These are phyloP conservation scores for Drosophila busckii DNA, from an alignment of 1,140 invertebrate species.

Conservation along the genomic window DNA sequence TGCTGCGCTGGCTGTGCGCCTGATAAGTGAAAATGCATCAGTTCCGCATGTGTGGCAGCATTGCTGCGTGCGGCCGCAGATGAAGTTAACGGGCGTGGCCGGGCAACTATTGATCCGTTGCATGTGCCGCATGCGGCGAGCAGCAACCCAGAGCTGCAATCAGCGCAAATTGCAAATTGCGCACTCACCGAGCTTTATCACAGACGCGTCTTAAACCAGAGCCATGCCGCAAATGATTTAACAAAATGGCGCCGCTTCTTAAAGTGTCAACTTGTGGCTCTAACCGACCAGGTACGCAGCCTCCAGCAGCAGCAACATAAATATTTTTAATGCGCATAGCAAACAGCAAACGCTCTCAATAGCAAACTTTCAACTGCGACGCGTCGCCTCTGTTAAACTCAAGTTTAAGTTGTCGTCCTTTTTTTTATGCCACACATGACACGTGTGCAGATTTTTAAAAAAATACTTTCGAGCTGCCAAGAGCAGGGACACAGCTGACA, in stretches of 20 bases:
- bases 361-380: too few species aligned
- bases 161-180: conserved; percentile 18
- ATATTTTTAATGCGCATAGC: conserved; percentile 1
- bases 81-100: conserved; percentile 52
- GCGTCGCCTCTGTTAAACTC: too few species aligned
- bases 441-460: conserved; percentile 52
- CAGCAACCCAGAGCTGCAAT: conserved; percentile 14
- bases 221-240: conserved; percentile 39
- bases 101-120: conserved; percentile 70
- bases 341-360: too few species aligned
- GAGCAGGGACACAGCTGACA: conserved; percentile 53
- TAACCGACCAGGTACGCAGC: conserved; percentile 58
- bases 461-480: conserved; percentile 56
- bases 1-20: conserved; percentile 46
- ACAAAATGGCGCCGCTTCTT: conserved; percentile 75
- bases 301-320: conserved; percentile 1
- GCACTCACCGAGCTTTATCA: conserved; percentile 10
- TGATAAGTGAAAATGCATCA: conserved; percentile 74
- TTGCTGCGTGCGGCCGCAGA: conserved; percentile 5
- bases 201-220: conserved; percentile 44
- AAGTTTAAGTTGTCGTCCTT: too few species aligned
- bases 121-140: conserved; percentile 53
- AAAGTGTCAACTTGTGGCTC: conserved; percentile 75
- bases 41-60: conserved; percentile 74
- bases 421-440: neutral